Evolutionary conservation across 2,888 invertebrate genomes (phyloP), one percentile per base, ranked within the genome.

Genomic region (Sminthurides aquaticus): DNA sequence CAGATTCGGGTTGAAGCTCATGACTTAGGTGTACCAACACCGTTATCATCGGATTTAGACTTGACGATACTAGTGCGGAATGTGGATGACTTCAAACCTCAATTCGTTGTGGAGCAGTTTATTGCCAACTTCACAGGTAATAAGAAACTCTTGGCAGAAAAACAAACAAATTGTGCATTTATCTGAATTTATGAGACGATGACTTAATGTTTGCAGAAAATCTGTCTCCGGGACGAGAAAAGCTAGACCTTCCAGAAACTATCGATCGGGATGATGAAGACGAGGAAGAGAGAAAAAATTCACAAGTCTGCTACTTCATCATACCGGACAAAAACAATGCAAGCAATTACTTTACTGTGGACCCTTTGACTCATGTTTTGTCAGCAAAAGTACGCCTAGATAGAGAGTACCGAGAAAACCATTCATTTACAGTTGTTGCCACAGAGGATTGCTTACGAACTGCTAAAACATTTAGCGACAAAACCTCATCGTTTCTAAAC

Each of bases 241-340:
- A 82, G 2, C 79, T 85, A 1, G 83, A 84, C 74, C 79, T 94
- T 15, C 89, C 91, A 0, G 87, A 88, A 71, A 92, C 93, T 0
- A 84, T 92, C 54, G 93, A 93, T 76, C 83, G 89, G 70, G 92
- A 92, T 77, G 91, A 88, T 75, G 85, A 90, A 22, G 91, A 90
- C 75, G 88, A 91, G 75, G 84, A 88, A 1, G 89, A 90, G 71
- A 89, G 89, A 73, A 76, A 76, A 60, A 84, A 88, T 57, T 83
- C 88, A 58, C 87, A 89, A 67, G 90, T 94, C n/a, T 97, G 95
- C 77, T 96, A 93, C 78, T 95, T 87, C 76, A 89, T 96, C 59
- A 85, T 93, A n/a, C 86, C 85, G 3, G 93, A 93, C 18, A 49
- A 55, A 25, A 55, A 63, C 24, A 90, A 93, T 76, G 86, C 87